Conservation (phyloP, 2,113 vertebrate species). For the Pterocles burchelli region DNA sequence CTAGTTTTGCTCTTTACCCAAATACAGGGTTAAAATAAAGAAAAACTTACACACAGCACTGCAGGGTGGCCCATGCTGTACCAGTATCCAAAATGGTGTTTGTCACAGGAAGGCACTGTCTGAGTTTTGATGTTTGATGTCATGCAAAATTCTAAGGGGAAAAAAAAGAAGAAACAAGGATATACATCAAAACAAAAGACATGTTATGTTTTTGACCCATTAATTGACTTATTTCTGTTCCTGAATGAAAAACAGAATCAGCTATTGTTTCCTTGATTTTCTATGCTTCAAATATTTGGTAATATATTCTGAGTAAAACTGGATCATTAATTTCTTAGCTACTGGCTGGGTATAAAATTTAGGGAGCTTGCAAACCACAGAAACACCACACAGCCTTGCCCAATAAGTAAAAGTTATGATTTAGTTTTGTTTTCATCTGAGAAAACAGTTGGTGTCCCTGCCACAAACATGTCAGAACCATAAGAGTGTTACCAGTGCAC, state of each 20-base stretch:
- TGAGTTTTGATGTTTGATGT: conserved; percentile 95
- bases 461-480: neutral
- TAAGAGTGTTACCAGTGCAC: neutral
- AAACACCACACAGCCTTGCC: neutral
- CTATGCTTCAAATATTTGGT: neutral
- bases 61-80: conserved; percentile 86
- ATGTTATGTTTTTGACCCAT: neutral
- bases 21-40: neutral
- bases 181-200: neutral
- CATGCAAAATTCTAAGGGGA: conserved; percentile 88
- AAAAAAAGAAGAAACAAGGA: neutral
- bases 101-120: conserved; percentile 84
- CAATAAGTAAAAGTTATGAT: neutral
- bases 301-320: neutral
- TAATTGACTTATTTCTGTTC: neutral
- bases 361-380: neutral
- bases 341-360: neutral
- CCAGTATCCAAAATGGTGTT: conserved; percentile 96
- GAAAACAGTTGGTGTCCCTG: neutral
- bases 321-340: neutral
- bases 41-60: conserved; percentile 90
- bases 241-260: neutral
- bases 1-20: neutral
- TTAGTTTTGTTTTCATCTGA: neutral
- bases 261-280: neutral